Conservation (phyloP, 2,888 invertebrate genomes). For the Auanema sp. region DNA sequence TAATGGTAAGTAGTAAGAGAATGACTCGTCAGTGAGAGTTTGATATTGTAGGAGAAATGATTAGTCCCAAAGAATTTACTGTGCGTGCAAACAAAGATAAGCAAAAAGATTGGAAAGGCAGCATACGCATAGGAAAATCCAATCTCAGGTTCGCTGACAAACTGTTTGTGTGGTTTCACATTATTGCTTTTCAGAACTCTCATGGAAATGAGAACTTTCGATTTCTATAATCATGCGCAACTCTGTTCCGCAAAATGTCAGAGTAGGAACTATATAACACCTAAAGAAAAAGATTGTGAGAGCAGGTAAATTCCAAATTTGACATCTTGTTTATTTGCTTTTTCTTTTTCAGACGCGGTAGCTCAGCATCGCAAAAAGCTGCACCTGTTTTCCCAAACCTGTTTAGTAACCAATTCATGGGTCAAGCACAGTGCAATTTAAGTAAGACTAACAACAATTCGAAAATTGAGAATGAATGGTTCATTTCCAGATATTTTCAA, state of each 20-base stretch:
- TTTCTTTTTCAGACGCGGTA: constrained; percentile 15
- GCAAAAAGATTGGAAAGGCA: constrained; percentile 68
- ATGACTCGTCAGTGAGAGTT: background rate
- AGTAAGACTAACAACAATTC: background rate
- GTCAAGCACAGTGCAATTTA: background rate
- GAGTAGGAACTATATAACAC: constrained; percentile 61
- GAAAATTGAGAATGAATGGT: background rate
- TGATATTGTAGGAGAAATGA: constrained; percentile 54
- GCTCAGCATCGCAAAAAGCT: constrained; percentile 17
- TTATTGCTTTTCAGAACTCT: constrained; percentile 58
- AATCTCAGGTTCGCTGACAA: constrained; percentile 44
- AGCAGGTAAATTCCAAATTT: constrained; percentile 6
- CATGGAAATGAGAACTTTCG: constrained; percentile 65
- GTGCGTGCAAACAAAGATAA: constrained; percentile 66
- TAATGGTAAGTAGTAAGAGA: constrained; percentile 37
- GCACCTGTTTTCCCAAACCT: constrained; percentile 1
- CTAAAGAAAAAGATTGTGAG: constrained; percentile 33
- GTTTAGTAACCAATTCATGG: constrained; percentile 5
- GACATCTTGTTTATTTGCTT: background rate
- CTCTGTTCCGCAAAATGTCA: constrained; percentile 67
- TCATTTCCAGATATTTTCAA: constrained; percentile 31
- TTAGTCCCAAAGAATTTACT: constrained; percentile 66
- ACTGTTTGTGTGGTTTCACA: constrained; percentile 1
- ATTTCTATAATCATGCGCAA: constrained; percentile 65
- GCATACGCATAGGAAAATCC: constrained; percentile 65